Evolutionary conservation across 2,888 invertebrate genomes (phyloP).

Genomic region (Nomada fabriciana): DNA sequence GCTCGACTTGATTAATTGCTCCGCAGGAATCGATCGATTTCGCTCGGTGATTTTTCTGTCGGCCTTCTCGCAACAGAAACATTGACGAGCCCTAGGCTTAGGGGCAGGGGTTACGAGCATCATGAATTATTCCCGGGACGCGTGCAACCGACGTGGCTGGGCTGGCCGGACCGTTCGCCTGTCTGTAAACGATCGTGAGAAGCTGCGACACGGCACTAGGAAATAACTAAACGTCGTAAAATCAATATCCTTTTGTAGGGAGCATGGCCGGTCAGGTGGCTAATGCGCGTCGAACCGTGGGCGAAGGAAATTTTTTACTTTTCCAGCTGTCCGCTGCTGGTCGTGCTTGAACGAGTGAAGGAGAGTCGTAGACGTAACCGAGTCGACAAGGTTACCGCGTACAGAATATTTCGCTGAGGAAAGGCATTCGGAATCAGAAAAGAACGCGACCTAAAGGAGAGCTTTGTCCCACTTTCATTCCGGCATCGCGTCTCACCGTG

Average conservation of each 20-base stretch:
- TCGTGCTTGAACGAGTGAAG: too few species aligned
- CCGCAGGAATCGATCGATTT: constrained; percentile 60
- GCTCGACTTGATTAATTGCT: constrained; percentile 69
- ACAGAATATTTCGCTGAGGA: not conserved
- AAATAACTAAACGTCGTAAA: constrained; percentile 16
- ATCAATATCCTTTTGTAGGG: constrained; percentile 33
- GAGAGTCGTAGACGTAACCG: not conserved
- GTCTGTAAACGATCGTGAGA: constrained; percentile 16
- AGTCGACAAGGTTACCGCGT: not conserved
- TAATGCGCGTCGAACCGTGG: not conserved
- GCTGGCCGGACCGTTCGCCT: not conserved
- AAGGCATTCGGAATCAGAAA: constrained; percentile 17
- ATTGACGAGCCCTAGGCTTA: too few species aligned
- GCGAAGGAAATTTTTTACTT: constrained; percentile 2
- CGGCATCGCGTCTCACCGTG: constrained; percentile 36
- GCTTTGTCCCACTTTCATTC: constrained; percentile 61
- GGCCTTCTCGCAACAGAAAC: not conserved
- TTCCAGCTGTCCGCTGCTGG: too few species aligned
- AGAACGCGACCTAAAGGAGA: constrained; percentile 44
- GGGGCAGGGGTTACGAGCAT: too few species aligned
- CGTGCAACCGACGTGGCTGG: too few species aligned
- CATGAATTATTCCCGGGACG: too few species aligned
- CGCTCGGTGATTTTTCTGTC: constrained; percentile 43
- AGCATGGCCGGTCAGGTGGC: not conserved
- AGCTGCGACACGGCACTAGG: not conserved